Conservation (phyloP, 2,797 vertebrate genomes). For the Lepilemur septentrionalis region DNA sequence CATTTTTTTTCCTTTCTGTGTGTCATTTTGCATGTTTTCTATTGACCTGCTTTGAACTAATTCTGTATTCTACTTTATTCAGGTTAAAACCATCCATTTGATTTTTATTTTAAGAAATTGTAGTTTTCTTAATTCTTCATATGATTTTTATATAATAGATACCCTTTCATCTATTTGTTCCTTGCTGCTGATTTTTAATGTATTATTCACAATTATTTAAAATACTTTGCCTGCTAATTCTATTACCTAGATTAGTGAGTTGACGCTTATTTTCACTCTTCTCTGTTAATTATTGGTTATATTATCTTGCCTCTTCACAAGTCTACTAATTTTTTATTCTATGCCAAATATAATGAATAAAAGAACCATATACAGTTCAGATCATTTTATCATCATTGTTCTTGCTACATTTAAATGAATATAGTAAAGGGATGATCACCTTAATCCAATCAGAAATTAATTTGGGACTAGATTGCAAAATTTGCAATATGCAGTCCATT, state of each 20-base stretch:
- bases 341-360: not conserved
- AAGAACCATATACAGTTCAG: not conserved
- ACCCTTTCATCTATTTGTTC: not conserved
- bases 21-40: not conserved
- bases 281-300: not conserved
- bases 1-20: not conserved
- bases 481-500: not conserved
- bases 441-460: conserved; percentile 9
- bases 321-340: conserved; percentile 6
- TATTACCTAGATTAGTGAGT: not conserved
- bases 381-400: not conserved
- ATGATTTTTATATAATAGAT: not conserved
- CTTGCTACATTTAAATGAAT: not conserved
- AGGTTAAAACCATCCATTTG: not conserved
- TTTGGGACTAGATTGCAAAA: not conserved
- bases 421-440: not conserved
- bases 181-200: not conserved
- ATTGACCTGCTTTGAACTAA: not conserved
- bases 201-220: not conserved
- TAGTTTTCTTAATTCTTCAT: not conserved
- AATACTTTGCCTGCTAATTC: not conserved
- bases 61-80: not conserved
- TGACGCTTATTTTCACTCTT: not conserved
- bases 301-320: not conserved
- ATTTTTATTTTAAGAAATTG: not conserved